Evolutionary conservation across 2,888 invertebrate species (phyloP), one percentile per base, ranked within the genome.

Genomic region (Lasius platythorax): DNA sequence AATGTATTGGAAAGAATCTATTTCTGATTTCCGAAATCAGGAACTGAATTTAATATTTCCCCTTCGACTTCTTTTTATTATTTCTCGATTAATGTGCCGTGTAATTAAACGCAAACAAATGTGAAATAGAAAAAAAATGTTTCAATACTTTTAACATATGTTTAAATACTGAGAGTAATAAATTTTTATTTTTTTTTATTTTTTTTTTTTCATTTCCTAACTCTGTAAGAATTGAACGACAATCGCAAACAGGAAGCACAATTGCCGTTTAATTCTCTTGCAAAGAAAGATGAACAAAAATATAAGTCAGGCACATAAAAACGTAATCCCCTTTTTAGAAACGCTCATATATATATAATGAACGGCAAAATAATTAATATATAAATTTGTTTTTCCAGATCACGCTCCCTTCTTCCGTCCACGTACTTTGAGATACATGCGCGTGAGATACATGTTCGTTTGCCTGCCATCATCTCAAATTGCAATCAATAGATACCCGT

Each of bases 401-500:
- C 23, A 8, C 15, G 9, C 8, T 43, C 43, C 3, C 8, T 23
- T 4, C n/a, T 56, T n/a, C 40, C 23, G 12, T 40, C 23, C 28
- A 64, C n/a, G 72, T 53, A 66, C 23, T 76, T 82, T 82, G 73
- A 72, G 82, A 74, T 89, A 83, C 78, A 82, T 81, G 79, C 67
- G 82, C 84, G 75, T 33, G 33, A 33, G 37, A 37, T 37, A 37
- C 37, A 37, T 37, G 37, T 64, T 78, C 83, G 83, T 76, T 64
- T 74, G 18, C 73, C 61, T 78, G 75, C 67, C 86, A 83, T 87
- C 87, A 89, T 91, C 86, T 91, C 88, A 90, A 91, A 92, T 92
- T 91, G 90, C 90, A 93, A 93, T 93, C 93, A 89, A 93, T 93
- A 93, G 91, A 92, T 88, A 90, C 83, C 90, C 93, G 93, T 91